A percentile compares a stretch with the other conserved stretches of the same genome.
These are phyloP conservation scores for Lasioglossum vierecki DNA, from an alignment of 2,888 invertebrate species.

Conservation along the genomic window DNA sequence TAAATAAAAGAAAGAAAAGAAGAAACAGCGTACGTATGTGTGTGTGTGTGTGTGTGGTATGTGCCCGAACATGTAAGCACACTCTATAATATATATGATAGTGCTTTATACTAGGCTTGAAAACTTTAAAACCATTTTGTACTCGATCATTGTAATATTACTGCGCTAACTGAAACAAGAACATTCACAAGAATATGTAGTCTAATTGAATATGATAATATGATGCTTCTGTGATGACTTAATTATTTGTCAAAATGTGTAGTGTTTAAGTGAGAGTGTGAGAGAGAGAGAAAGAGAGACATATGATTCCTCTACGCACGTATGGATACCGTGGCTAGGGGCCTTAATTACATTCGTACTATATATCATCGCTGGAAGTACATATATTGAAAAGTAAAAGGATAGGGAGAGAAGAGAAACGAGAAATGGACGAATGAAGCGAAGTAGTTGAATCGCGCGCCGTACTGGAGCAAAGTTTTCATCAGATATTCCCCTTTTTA, in stretches of 20 bases:
- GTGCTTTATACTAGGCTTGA: slow-evolving; percentile 83
- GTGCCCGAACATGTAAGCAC: slow-evolving; percentile 63
- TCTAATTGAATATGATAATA: slow-evolving; percentile 80
- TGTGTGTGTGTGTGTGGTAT: slow-evolving; percentile 52
- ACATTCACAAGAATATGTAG: slow-evolving; percentile 77
- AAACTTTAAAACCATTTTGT: slow-evolving; percentile 80
- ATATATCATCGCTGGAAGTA: slow-evolving; percentile 52
- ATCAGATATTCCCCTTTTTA: slow-evolving; percentile 25
- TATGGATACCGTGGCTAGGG: slow-evolving; percentile 70
- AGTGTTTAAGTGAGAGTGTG: slow-evolving; percentile 68
- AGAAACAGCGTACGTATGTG: slow-evolving; percentile 22
- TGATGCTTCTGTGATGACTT: slow-evolving; percentile 84
- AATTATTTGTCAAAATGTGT: slow-evolving; percentile 81
- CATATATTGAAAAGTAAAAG: not conserved
- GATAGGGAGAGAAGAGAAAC: not conserved
- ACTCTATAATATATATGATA: slow-evolving; percentile 71
- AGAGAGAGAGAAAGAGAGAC: slow-evolving; percentile 32
- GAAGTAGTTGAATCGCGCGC: slow-evolving; percentile 1
- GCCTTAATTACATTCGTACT: slow-evolving; percentile 46
- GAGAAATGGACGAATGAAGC: not conserved
- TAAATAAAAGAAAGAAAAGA: slow-evolving; percentile 28
- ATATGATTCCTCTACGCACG: slow-evolving; percentile 64
- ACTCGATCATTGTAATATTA: slow-evolving; percentile 82
- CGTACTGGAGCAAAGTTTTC: slow-evolving; percentile 38
- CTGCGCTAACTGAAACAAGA: slow-evolving; percentile 78